A percentile compares a stretch with the other conserved stretches of the same genome.
Evolutionary conservation across 2,888 invertebrate species (phyloP).

Genomic region (Gibbula magus): DNA sequence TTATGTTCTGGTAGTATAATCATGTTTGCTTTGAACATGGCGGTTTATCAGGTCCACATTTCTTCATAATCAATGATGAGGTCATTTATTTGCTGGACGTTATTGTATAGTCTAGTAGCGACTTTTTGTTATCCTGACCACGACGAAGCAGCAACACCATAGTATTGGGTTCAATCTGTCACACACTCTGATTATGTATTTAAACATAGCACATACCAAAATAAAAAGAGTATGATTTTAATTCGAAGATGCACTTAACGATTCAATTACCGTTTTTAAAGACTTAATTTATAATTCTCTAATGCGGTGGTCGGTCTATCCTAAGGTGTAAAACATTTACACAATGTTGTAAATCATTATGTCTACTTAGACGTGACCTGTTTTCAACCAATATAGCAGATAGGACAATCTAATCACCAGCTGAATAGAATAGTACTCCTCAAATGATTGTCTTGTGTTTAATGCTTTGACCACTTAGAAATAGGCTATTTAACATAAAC

Average conservation of each 20-base stretch:
- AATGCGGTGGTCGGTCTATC: neutral
- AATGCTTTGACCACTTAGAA: conserved; percentile 2
- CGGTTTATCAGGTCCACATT: too few species aligned
- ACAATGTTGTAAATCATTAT: conserved; percentile 17
- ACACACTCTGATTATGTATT: too few species aligned
- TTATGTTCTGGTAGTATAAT: too few species aligned
- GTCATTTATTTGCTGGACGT: too few species aligned
- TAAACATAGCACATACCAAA: neutral
- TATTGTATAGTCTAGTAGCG: too few species aligned
- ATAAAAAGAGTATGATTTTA: neutral
- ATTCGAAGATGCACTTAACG: neutral
- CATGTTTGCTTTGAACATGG: too few species aligned
- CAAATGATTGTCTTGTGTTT: neutral
- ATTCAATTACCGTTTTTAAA: conserved; percentile 5
- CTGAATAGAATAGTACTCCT: neutral
- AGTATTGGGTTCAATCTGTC: too few species aligned
- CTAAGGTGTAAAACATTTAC: neutral
- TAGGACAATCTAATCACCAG: neutral
- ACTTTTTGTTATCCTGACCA: too few species aligned
- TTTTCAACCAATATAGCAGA: neutral
- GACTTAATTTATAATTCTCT: neutral
- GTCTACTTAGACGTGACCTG: too few species aligned
- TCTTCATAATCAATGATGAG: too few species aligned
- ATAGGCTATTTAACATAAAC: too few species aligned
- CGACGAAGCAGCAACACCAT: too few species aligned